Evolutionary conservation across 1,140 invertebrate genomes (phyloP).

Genomic region (Ditylenchus dipsaci): DNA sequence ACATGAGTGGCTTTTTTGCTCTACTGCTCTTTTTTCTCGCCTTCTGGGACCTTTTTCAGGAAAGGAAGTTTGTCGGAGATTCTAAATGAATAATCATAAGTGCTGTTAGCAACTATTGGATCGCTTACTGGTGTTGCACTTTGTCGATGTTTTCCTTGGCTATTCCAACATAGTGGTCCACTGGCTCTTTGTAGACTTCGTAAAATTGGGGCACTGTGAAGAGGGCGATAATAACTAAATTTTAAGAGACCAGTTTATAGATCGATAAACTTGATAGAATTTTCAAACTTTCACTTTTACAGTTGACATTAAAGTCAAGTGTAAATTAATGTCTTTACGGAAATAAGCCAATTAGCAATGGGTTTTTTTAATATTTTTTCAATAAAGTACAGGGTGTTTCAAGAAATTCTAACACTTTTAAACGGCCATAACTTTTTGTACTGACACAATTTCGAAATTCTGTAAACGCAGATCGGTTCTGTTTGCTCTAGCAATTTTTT

Average conservation of each 20-base stretch:
- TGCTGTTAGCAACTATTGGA: neutral
- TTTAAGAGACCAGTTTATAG: neutral
- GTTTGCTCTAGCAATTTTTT: too few species aligned
- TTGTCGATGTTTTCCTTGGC: slow-evolving; percentile 66
- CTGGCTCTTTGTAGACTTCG: slow-evolving; percentile 92
- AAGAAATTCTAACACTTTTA: too few species aligned
- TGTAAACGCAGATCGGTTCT: too few species aligned
- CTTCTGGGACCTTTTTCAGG: slow-evolving; percentile 1
- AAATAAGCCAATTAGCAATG: too few species aligned
- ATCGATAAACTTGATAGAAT: too few species aligned
- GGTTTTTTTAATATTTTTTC: too few species aligned
- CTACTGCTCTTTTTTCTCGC: slow-evolving; percentile 10
- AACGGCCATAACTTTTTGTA: too few species aligned
- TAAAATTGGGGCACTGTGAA: slow-evolving; percentile 95
- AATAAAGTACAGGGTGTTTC: too few species aligned
- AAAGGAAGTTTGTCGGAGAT: slow-evolving; percentile 8
- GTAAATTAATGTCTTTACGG: too few species aligned
- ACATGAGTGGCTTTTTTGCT: neutral
- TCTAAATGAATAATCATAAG: neutral
- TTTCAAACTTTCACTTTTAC: too few species aligned
- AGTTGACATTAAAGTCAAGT: too few species aligned
- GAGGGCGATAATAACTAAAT: slow-evolving; percentile 77
- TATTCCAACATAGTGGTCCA: slow-evolving; percentile 84
- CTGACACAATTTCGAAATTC: too few species aligned
- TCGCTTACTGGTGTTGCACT: slow-evolving; percentile 10